Evolutionary conservation across 2,113 vertebrate genomes (phyloP).

Genomic region (Colaptes auratus): DNA sequence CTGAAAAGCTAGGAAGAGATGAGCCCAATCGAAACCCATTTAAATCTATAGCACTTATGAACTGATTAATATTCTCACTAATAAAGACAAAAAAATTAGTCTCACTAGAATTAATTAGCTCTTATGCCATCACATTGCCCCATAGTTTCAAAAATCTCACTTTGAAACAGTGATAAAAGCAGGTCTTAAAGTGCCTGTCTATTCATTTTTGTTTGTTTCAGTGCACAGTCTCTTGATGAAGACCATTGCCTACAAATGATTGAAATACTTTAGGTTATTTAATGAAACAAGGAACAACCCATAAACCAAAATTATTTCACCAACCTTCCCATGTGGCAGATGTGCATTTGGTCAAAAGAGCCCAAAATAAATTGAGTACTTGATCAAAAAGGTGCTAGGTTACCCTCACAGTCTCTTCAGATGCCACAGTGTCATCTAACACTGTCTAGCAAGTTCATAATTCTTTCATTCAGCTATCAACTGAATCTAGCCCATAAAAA

Average conservation of each 20-base stretch:
- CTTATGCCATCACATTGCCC: not conserved
- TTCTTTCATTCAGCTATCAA: not conserved
- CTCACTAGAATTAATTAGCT: not conserved
- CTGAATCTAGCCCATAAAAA: not conserved
- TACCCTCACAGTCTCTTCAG: not conserved
- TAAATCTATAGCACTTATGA: not conserved
- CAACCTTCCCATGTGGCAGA: fast-evolving
- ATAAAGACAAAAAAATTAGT: not conserved
- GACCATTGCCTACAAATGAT: fast-evolving
- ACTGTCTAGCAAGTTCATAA: not conserved
- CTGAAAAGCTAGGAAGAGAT: not conserved
- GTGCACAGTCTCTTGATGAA: not conserved
- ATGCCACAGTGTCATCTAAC: not conserved
- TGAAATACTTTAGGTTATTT: not conserved
- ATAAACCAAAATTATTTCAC: not conserved
- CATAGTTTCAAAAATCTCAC: not conserved
- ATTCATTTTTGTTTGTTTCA: not conserved
- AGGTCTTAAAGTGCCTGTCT: not conserved
- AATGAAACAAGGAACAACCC: not conserved
- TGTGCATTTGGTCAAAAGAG: not conserved
- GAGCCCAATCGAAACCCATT: not conserved
- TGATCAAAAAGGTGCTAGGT: not conserved
- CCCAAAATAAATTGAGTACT: not conserved
- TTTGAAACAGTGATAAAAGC: not conserved
- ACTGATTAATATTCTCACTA: not conserved